Base-by-base conservation (phyloP, 2,797 vertebrate genomes). In the Eleutherodactylus coqui region DNA sequence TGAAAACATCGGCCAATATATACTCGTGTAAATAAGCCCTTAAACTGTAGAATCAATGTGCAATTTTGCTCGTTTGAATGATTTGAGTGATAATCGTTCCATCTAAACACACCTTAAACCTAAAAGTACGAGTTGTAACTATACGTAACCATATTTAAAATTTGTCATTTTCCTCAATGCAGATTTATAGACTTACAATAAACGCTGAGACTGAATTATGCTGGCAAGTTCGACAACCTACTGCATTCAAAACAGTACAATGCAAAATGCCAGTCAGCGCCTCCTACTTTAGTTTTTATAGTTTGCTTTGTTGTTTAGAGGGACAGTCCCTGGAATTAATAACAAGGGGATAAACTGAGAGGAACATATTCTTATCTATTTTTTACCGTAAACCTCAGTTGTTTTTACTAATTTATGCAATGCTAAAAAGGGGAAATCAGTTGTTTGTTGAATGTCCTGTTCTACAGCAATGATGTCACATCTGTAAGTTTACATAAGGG, bases 401-500 rank as follows among this genome's bases (percentile, higher is more conserved):
- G 43, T 11, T 14, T 27, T 17, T 24, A 41, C 24, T 38, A 27
- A 27, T 27, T 19, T 43, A 62, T 43, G 36, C 13, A 79, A 62
- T 13, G 5, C n/a, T 4, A 36, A 13, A 38, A 38, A 5, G 19
- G 60, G 80, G 64, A 41, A 72, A 55, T 72, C n/a, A 34, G 21
- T 38, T 70, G 9, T 27, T 17, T 5, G 51, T 7, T 55, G 43
- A 11, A 79, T 62, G 70, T 84, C 45, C 27, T 87, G 75, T 87
- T 62, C 53, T 72, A 38, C 58, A 41, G 84, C 27, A 76, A 53
- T 77, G 79, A 82, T 45, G 85, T 78, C 62, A 87, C 9, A 32
- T 29, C 58, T 47, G 58, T 27, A 27, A 43, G 72, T 58, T 86
- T 77, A 45, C 79, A 69, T 41, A 83, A 83, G 43, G 19, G 67